A percentile compares a stretch with the other conserved stretches of the same genome.
Conservation (phyloP, 2,113 vertebrate species). For the Lonchura striata region DNA sequence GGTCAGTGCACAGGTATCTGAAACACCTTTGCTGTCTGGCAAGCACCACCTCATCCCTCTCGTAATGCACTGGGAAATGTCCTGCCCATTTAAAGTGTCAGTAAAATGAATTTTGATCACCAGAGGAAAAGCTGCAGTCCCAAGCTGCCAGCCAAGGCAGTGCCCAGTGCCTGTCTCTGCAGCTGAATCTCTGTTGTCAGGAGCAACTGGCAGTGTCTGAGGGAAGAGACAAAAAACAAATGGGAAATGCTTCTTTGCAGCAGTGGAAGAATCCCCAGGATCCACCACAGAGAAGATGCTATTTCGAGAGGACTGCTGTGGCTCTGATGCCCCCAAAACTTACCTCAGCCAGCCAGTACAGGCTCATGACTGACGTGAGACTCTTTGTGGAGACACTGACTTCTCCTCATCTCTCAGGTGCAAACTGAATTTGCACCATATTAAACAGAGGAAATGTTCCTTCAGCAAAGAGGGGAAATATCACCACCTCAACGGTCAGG, state of each 20-base stretch:
- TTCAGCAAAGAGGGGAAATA: accelerated
- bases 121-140: not conserved
- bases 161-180: not conserved
- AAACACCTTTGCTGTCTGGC: not conserved
- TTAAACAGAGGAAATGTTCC: not conserved
- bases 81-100: not conserved
- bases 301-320: not conserved
- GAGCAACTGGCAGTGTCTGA: not conserved
- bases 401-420: not conserved
- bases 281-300: not conserved
- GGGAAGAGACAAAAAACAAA: not conserved
- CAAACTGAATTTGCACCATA: not conserved
- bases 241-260: not conserved
- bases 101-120: not conserved
- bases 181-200: not conserved
- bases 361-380: not conserved
- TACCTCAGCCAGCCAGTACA: not conserved
- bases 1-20: not conserved
- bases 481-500: not conserved
- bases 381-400: not conserved
- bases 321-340: not conserved
- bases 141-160: not conserved
- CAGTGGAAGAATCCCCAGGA: not conserved
- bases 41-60: not conserved
- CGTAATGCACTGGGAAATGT: not conserved